phyloP scores from a whole-genome alignment of 2,797 vertebrate genomes.

The Gymnothorax reevesii region DNA sequence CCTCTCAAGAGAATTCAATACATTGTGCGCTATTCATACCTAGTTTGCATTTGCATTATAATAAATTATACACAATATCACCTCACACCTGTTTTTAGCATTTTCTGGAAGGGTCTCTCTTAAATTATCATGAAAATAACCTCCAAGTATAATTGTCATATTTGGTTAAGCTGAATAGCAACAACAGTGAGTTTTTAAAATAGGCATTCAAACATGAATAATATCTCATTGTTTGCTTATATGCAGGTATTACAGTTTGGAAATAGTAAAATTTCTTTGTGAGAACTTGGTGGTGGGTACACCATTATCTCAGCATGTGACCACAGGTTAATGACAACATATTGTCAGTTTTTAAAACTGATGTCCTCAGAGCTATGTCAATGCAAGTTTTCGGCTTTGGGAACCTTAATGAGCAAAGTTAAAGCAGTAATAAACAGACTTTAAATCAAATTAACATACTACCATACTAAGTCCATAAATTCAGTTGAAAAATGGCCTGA shows the following conservation, averaged over 20 bases:
- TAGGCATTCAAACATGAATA: background rate
- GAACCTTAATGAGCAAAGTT: background rate
- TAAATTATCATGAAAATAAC: background rate
- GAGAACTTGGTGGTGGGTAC: background rate
- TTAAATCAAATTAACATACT: background rate
- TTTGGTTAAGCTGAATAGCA: background rate
- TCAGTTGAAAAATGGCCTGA: no score
- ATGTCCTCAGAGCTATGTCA: background rate
- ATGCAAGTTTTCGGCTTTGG: background rate
- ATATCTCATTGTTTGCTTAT: background rate
- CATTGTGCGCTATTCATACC: background rate
- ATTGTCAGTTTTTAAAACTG: background rate
- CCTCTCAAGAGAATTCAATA: background rate
- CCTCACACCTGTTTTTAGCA: background rate
- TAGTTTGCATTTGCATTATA: background rate
- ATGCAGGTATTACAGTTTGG: background rate
- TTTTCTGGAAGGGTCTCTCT: background rate
- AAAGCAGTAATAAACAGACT: background rate
- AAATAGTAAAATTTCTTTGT: background rate
- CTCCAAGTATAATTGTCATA: background rate
- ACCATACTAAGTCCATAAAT: background rate
- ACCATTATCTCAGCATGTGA: background rate
- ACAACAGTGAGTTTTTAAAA: background rate
- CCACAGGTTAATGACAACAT: background rate
- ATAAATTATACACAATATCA: conserved; percentile 2